Evolutionary conservation across 2,113 vertebrate genomes (phyloP).

Genomic region (Alethe castanea): DNA sequence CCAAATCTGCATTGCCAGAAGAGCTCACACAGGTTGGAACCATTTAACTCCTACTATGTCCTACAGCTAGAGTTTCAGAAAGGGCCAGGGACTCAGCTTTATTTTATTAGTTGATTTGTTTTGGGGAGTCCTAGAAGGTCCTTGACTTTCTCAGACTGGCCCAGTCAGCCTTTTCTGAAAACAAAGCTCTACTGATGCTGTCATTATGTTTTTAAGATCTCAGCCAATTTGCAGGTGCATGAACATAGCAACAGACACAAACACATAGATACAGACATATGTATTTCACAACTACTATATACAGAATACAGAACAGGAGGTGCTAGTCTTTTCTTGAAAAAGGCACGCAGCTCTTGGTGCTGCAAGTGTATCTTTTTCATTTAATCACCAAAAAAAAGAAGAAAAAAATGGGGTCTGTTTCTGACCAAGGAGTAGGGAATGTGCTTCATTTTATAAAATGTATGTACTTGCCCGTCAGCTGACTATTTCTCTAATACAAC

Average conservation of each 20-base stretch:
- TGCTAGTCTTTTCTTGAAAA: constrained; percentile 27
- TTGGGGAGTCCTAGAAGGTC: neutral
- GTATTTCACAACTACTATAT: neutral
- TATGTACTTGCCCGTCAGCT: neutral
- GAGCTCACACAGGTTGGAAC: accelerated
- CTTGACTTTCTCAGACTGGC: neutral
- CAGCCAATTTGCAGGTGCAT: constrained; percentile 13
- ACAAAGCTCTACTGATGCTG: neutral
- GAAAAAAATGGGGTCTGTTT: neutral
- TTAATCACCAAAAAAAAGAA: neutral
- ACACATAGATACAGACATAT: neutral
- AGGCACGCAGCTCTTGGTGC: neutral
- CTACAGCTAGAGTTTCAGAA: neutral
- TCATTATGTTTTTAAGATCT: neutral
- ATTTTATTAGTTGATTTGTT: neutral
- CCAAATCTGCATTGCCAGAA: neutral
- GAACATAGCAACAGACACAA: constrained; percentile 20
- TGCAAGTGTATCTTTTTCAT: neutral
- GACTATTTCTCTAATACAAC: neutral
- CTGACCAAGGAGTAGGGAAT: neutral
- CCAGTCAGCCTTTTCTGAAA: neutral
- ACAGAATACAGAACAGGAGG: constrained; percentile 15
- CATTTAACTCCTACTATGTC: neutral
- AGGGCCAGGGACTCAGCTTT: neutral
- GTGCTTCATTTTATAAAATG: neutral